Percentiles rank a stretch among this genome's conserved stretches.
Conservation (phyloP, 2,888 invertebrate genomes). For the Lepidocyrtinus sp. region DNA sequence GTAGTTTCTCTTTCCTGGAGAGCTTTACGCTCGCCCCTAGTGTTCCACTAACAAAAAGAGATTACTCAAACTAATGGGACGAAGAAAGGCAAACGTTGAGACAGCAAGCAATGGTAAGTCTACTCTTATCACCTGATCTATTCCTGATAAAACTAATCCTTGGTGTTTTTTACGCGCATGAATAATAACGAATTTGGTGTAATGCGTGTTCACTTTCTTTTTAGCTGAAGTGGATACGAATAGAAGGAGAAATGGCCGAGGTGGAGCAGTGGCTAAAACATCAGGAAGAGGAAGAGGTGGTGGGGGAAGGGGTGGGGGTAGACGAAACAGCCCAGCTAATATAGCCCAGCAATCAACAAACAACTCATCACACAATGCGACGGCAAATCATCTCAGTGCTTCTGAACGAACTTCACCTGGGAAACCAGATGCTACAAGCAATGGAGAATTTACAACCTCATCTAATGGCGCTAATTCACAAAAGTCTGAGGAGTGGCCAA, state of each 20-base stretch:
- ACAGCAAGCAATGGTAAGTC: slow-evolving; percentile 45
- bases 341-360: slow-evolving; percentile 23
- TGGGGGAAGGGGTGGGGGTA: slow-evolving; percentile 46
- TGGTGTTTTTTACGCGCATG: too few species aligned
- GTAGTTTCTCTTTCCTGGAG: background rate
- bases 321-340: slow-evolving; percentile 47
- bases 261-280: slow-evolving; percentile 41
- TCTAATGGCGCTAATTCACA: slow-evolving; percentile 30
- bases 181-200: too few species aligned
- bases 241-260: slow-evolving; percentile 48
- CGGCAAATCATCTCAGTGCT: slow-evolving; percentile 38
- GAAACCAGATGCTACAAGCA: slow-evolving; percentile 38
- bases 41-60: background rate
- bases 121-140: too few species aligned
- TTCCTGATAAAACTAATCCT: too few species aligned
- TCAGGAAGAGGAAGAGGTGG: slow-evolving; percentile 48
- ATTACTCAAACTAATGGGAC: slow-evolving; percentile 44
- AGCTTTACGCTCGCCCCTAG: background rate
- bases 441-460: slow-evolving; percentile 21
- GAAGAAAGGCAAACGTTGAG: slow-evolving; percentile 48
- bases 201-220: too few species aligned
- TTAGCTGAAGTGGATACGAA: slow-evolving; percentile 62
- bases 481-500: slow-evolving; percentile 40
- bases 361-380: slow-evolving; percentile 28
- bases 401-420: slow-evolving; percentile 35